These are phyloP conservation scores for Fulica atra DNA, from an alignment of 2,113 vertebrate genomes.

Conservation along the genomic window DNA sequence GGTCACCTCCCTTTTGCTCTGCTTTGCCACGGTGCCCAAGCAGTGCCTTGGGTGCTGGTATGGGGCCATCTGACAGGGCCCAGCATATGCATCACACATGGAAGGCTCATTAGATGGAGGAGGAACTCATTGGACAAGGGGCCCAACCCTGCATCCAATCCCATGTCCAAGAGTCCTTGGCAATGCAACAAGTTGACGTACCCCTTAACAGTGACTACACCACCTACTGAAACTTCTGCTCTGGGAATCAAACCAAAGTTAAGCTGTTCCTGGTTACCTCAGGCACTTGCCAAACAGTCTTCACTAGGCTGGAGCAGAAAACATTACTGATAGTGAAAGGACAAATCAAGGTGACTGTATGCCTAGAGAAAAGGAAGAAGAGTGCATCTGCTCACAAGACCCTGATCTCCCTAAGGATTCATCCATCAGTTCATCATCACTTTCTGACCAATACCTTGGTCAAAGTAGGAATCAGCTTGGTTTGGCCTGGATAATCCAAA, in stretches of 20 bases:
- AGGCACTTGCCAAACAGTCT: not conserved
- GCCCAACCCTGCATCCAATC: not conserved
- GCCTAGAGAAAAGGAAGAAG: not conserved
- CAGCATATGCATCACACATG: accelerated
- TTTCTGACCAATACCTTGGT: not conserved
- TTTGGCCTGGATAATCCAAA: not conserved
- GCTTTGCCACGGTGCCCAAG: accelerated
- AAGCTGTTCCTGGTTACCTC: not conserved
- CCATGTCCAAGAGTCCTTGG: not conserved
- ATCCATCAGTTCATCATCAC: not conserved
- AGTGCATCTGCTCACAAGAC: not conserved
- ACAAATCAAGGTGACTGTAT: not conserved
- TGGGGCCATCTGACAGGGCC: not conserved
- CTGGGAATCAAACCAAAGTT: not conserved
- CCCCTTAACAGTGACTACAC: not conserved
- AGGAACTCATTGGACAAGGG: accelerated
- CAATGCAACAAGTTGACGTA: not conserved
- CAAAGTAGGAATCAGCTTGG: not conserved
- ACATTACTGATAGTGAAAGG: not conserved
- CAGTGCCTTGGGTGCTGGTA: not conserved
- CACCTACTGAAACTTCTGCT: not conserved
- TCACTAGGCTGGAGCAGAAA: not conserved
- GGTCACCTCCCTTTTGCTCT: not conserved
- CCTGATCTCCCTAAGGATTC: not conserved
- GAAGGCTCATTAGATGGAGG: not conserved